Evolutionary conservation across 2,888 invertebrate genomes (phyloP).

Genomic region (Notodonta ziczac): DNA sequence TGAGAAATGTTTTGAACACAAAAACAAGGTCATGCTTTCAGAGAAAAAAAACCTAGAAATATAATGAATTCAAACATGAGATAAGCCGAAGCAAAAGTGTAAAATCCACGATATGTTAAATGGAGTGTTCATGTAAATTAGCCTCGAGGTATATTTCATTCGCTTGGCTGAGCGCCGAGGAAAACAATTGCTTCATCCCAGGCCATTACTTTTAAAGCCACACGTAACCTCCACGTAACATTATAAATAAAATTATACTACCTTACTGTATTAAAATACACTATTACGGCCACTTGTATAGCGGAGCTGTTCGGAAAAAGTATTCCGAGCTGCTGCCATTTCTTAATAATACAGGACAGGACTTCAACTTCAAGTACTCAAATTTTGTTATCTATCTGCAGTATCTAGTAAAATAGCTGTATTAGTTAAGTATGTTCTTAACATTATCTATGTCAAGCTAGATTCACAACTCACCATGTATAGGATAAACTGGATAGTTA

Average conservation of each 20-base stretch:
- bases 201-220: conserved; percentile 21
- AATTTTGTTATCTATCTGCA: too few species aligned
- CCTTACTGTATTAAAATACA: conserved; percentile 6
- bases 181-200: conserved; percentile 33
- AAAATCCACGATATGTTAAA: conserved; percentile 25
- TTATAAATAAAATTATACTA: conserved; percentile 25
- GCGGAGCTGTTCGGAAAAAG: conserved; percentile 7
- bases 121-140: conserved; percentile 34
- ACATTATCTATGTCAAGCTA: too few species aligned
- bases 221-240: conserved; percentile 15
- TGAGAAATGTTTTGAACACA: too few species aligned
- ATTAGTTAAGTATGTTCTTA: too few species aligned
- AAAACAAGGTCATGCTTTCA: too few species aligned
- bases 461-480: too few species aligned
- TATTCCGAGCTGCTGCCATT: not conserved
- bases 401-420: too few species aligned
- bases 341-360: too few species aligned
- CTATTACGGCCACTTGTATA: conserved; percentile 14
- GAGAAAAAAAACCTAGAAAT: too few species aligned
- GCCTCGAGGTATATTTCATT: conserved; percentile 15
- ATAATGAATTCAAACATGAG: too few species aligned
- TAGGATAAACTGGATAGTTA: too few species aligned
- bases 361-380: too few species aligned
- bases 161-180: conserved; percentile 35
- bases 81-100: conserved; percentile 16